phyloP scores from a whole-genome alignment of 2,888 invertebrate genomes.

The Agrotis ipsilon region DNA sequence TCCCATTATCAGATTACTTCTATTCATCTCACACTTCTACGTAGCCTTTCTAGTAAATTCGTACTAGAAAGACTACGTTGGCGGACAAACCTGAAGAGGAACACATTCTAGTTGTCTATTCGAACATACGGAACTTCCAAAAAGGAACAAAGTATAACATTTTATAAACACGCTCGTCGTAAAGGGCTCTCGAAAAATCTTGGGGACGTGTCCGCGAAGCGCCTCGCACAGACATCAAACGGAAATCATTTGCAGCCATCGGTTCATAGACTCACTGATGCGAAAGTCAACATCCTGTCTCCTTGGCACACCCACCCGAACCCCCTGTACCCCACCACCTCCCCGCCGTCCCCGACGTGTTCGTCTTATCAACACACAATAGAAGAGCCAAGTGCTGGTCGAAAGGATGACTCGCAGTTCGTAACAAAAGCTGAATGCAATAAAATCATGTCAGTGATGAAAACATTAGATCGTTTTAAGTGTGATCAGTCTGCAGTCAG shows the following conservation, averaged over 20 bases:
- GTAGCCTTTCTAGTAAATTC: no score
- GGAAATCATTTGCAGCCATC: slow-evolving; percentile 47
- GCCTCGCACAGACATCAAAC: slow-evolving; percentile 38
- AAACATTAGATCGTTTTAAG: background rate
- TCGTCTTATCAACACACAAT: slow-evolving; percentile 15
- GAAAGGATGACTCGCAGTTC: background rate
- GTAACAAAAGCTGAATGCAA: background rate
- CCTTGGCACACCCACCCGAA: background rate
- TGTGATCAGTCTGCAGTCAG: background rate
- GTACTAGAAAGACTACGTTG: no score
- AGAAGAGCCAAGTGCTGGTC: background rate
- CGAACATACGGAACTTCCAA: background rate
- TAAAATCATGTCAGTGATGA: background rate
- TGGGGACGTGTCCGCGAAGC: slow-evolving; percentile 8
- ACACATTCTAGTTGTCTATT: no score
- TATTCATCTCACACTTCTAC: no score
- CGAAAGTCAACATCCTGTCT: slow-evolving; percentile 8
- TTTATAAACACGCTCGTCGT: slow-evolving; percentile 11
- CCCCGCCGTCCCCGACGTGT: background rate
- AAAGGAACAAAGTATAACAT: background rate
- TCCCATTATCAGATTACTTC: no score
- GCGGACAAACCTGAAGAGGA: no score
- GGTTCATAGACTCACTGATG: slow-evolving; percentile 27
- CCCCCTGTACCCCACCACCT: background rate
- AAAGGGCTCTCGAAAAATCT: slow-evolving; percentile 20